phyloP scores from a whole-genome alignment of 2,797 vertebrate species.

The Gallirallus australis region DNA sequence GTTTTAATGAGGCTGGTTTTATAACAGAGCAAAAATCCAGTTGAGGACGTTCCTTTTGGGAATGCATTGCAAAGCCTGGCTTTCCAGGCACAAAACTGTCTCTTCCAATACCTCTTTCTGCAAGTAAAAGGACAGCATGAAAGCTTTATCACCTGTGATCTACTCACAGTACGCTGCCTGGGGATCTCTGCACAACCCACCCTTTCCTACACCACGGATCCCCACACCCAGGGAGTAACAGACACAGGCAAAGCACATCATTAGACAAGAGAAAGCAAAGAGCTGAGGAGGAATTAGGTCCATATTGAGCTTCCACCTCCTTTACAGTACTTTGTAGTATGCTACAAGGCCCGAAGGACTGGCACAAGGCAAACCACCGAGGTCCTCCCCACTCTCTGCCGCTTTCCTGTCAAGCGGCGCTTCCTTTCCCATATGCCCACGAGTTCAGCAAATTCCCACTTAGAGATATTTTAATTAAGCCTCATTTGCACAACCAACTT shows the following conservation, averaged over 20 bases:
- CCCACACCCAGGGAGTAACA: not conserved
- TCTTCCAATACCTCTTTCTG: not conserved
- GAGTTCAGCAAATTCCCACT: conserved; percentile 1
- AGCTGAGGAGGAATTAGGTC: not conserved
- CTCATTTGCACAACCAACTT: conserved; percentile 24
- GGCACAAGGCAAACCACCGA: not conserved
- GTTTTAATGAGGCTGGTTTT: not conserved
- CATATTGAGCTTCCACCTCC: not conserved
- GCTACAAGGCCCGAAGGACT: not conserved
- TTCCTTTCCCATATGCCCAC: not conserved
- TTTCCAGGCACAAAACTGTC: not conserved
- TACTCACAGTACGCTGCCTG: not conserved
- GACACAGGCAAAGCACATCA: not conserved
- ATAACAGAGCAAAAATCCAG: not conserved
- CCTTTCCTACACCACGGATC: not conserved
- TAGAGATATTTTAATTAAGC: conserved; percentile 41
- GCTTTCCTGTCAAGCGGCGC: not conserved
- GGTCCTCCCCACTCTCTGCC: not conserved
- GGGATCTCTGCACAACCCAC: not conserved
- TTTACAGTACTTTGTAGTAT: not conserved
- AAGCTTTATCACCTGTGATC: not conserved
- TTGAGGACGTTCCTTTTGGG: not conserved
- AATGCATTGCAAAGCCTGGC: not conserved
- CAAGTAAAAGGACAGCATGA: not conserved
- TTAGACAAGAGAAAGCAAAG: not conserved